Conservation (phyloP, 1,140 invertebrate genomes). For the Akabosia matsudoensis region DNA sequence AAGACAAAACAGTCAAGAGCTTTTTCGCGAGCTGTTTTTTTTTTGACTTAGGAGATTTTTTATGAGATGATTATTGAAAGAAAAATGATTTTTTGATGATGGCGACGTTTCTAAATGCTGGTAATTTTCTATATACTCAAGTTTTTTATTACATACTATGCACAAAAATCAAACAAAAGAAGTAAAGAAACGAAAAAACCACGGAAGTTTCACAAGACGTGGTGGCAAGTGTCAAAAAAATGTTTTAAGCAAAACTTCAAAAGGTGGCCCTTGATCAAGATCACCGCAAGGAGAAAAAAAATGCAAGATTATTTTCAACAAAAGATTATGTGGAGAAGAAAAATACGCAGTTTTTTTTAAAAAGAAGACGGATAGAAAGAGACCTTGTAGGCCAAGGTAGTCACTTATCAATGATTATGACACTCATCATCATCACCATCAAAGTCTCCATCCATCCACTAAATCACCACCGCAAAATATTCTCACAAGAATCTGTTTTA, state of each 20-base stretch:
- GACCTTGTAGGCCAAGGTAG: conserved; percentile 3
- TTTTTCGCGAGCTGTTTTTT: too few species aligned
- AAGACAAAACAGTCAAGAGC: too few species aligned
- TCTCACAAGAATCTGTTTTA: too few species aligned
- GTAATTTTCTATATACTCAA: too few species aligned
- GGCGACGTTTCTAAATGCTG: too few species aligned
- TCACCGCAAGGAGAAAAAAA: too few species aligned
- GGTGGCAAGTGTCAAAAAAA: background rate
- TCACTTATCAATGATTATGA: background rate
- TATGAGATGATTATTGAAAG: background rate
- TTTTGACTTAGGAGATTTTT: too few species aligned
- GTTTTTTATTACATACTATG: background rate
- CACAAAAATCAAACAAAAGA: background rate
- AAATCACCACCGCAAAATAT: background rate
- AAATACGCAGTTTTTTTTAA: background rate
- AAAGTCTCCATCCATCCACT: background rate
- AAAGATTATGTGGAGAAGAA: background rate
- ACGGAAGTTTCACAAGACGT: background rate
- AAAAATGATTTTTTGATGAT: background rate
- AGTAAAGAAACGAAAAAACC: background rate
- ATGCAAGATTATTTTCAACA: too few species aligned
- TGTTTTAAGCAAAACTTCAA: too few species aligned
- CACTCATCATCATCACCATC: background rate
- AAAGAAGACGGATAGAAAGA: background rate
- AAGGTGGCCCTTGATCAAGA: too few species aligned